Conservation (phyloP, 2,113 vertebrate species). For the Abramis brama region DNA sequence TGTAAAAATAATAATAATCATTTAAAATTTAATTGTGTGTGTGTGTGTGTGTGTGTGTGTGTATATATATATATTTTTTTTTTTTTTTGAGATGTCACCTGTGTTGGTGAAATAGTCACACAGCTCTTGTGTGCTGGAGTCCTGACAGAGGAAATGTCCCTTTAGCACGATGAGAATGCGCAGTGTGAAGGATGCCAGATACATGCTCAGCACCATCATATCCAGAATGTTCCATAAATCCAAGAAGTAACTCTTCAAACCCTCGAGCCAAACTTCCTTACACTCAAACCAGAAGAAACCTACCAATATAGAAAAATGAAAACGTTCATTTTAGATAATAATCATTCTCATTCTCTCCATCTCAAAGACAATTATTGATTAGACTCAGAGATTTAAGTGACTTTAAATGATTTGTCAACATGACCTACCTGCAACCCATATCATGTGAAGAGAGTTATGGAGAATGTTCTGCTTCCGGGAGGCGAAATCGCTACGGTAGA, state of each 20-base stretch:
- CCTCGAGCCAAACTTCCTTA: constrained; percentile 82
- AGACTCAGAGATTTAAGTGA: neutral
- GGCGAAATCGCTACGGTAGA: constrained; percentile 73
- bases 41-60: fast-evolving
- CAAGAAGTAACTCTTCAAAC: constrained; percentile 83
- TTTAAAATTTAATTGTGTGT: too few relatives aligned
- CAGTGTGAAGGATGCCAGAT: constrained; percentile 83
- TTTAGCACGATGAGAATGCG: constrained; percentile 81
- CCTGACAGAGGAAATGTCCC: constrained; percentile 76
- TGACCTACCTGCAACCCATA: constrained; percentile 83
- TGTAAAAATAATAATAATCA: too few relatives aligned
- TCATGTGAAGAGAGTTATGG: constrained; percentile 87
- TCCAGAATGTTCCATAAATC: constrained; percentile 93
- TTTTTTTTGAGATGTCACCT: constrained; percentile 66
- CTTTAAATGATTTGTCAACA: neutral
- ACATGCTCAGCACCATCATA: constrained; percentile 88
- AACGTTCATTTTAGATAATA: neutral
- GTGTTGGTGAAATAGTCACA: constrained; percentile 84
- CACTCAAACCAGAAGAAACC: constrained; percentile 93
- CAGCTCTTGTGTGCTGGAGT: constrained; percentile 54
- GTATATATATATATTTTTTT: too few relatives aligned
- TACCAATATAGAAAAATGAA: constrained; percentile 50
- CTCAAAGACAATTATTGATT: neutral
- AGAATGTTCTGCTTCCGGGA: constrained; percentile 83
- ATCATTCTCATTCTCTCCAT: neutral